Evolutionary conservation across 2,797 vertebrate species (phyloP), one percentile per base, ranked within the genome.

Genomic region (Pogonophryne albipinna): DNA sequence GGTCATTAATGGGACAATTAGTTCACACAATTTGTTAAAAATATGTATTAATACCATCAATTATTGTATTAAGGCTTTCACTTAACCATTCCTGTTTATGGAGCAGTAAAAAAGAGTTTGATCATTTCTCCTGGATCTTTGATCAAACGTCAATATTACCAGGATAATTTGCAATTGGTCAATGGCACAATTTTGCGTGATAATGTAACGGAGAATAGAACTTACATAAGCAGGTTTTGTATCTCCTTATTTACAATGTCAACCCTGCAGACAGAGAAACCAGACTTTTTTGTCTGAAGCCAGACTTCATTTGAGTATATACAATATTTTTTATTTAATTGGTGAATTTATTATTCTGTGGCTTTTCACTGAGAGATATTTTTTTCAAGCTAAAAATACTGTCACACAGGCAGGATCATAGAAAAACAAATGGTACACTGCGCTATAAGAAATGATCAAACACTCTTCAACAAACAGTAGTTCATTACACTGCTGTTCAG

Each of bases 381-480:
- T 67, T 67, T 38, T 76, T 74, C 7, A 38, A 80, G 19, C 44
- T 8, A n/a, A 51, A 42, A 77, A 68, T 76, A 63, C 68, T 75
- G 42, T 67, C 58, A 70, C 53, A 44, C 66, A 65, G 31, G 46
- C 55, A 47, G 53, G 53, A 50, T 73, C 12, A 27, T 42, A 65
- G 60, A 70, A 78, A 62, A 78, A 80, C 59, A 56, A 58, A 75
- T 27, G 31, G 58, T 42, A 68, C 47, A 23, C 52, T 27, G 3
- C 2, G 0, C 44, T 71, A 58, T 76, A 59, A 61, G 20, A 70
- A 63, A 67, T 84, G 13, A 66, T 78, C 52, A 63, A 80, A 78
- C 31, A 6, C 51, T 56, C 50, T 49, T 69, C 44, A 84, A 62
- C 71, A 76, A 81, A 88, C 77, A 87, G 78, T 72, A 72, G 85